phyloP scores from a whole-genome alignment of 2,113 vertebrate species.

The Cyanoramphus novaezelandiae region DNA sequence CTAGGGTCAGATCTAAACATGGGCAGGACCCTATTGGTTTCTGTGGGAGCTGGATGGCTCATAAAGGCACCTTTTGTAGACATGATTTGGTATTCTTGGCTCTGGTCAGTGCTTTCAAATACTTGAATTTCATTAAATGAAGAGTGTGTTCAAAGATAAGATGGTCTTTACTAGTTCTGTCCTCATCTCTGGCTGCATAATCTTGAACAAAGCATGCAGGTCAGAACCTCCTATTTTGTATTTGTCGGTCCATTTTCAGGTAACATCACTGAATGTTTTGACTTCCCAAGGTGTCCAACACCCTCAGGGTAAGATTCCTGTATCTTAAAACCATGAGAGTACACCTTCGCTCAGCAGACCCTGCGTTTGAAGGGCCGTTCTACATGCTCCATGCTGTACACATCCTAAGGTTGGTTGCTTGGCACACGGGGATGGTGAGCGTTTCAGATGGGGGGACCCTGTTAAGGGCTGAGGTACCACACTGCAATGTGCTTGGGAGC shows the following conservation, averaged over 20 bases:
- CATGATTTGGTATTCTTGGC: not conserved
- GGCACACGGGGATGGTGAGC: rapidly evolving
- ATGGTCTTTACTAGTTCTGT: not conserved
- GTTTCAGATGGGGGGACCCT: not conserved
- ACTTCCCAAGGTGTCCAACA: not conserved
- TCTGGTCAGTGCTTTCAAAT: not conserved
- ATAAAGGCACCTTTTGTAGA: not conserved
- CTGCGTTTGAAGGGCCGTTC: not conserved
- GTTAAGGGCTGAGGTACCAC: not conserved
- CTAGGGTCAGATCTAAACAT: not conserved
- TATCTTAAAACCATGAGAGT: not conserved
- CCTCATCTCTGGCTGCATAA: not conserved
- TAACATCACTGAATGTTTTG: not conserved
- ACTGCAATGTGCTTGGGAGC: not conserved
- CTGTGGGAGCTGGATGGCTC: not conserved
- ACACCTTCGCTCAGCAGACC: not conserved
- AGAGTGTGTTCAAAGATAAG: not conserved
- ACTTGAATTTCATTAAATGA: not conserved
- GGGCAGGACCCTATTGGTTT: not conserved
- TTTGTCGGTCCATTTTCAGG: not conserved
- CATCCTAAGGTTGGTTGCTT: not conserved
- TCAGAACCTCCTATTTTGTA: not conserved
- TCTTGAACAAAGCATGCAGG: not conserved
- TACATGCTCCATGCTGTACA: not conserved
- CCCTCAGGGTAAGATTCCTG: not conserved